phyloP scores from a whole-genome alignment of 2,888 invertebrate species.

The Cremastobaeus sp. region DNA sequence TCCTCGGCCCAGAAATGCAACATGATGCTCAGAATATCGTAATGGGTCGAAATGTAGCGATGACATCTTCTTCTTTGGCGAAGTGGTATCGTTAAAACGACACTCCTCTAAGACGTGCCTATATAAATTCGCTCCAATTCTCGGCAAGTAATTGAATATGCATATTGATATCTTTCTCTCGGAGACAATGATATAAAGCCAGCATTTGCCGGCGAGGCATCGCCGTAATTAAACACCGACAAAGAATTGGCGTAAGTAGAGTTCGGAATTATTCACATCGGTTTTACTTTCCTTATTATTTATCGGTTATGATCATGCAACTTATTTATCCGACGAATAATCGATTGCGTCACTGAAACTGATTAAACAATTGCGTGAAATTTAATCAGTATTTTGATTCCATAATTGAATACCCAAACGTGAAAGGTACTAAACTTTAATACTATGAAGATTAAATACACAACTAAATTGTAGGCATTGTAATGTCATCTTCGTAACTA shows the following conservation, averaged over 20 bases:
- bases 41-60: slow-evolving; percentile 49
- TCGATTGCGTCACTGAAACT: too few species aligned
- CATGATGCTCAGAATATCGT: slow-evolving; percentile 33
- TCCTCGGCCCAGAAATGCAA: slow-evolving; percentile 57
- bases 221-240: slow-evolving; percentile 16
- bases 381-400: slow-evolving; percentile 1
- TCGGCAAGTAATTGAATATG: slow-evolving; percentile 50
- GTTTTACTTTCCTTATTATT: slow-evolving; percentile 14
- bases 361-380: too few species aligned
- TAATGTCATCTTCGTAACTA: slow-evolving; percentile 16
- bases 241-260: slow-evolving; percentile 8
- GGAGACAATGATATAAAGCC: slow-evolving; percentile 56
- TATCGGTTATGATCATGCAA: too few species aligned
- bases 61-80: slow-evolving; percentile 46
- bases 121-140: slow-evolving; percentile 55
- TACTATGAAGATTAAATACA: too few species aligned
- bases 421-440: too few species aligned
- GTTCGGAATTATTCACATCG: background rate
- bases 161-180: slow-evolving; percentile 47
- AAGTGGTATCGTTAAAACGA: slow-evolving; percentile 55
- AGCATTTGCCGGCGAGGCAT: too few species aligned
- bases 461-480: background rate
- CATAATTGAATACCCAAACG: too few species aligned
- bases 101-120: slow-evolving; percentile 62
- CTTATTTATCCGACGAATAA: too few species aligned